Base-by-base conservation (phyloP, 2,888 invertebrate species). In the Pollenia griseotomentosa region DNA sequence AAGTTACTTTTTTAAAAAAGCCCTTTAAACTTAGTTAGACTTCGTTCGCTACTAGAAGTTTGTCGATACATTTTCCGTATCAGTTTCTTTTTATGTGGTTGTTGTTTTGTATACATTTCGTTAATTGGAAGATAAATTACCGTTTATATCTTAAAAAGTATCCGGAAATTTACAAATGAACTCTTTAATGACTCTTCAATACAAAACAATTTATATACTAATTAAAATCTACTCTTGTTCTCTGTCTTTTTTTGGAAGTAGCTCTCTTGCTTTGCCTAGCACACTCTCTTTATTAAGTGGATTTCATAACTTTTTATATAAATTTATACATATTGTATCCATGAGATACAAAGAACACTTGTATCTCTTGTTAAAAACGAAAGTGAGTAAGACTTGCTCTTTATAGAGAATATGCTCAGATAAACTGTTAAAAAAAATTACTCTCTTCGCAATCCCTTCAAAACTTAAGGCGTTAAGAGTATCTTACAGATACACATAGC, bases 81-180 rank as follows among this genome's bases (percentile, higher is more conserved):
- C 7, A 33, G n/a, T 59, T 59, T 23, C 33, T 46, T 73, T 46
- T 73, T n/a, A 57, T 23, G 23, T 8, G 42, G 2, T 42, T 55
- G 55, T 44, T 57, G 6, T 66, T 46, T 53, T 63, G 19, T 65
- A 63, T 53, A 55, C 11, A 78, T 57, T 78, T 46, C 61, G 40
- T 33, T 66, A 66, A 57, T 46, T 66, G 55, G 33, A 51, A 33
- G 33, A 65, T 83, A 78, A 78, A 59, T 59, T 73, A 78, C 66
- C 83, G 73, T 66, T 78, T 83, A 83, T 83, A 71, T 71, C 65
- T 73, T 78, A 73, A 78, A 65, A 46, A 71, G 57, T 63, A 66
- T 78, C 71, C 59, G 71, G 59, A 73, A 73, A 73, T 78, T 71
- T 42, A 46, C 9, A 66, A 57, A 40, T 33, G 16, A 78, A 83